A percentile compares a stretch with the other conserved stretches of the same genome.
phyloP scores from a whole-genome alignment of 2,113 vertebrate species.

The Alosa alosa region DNA sequence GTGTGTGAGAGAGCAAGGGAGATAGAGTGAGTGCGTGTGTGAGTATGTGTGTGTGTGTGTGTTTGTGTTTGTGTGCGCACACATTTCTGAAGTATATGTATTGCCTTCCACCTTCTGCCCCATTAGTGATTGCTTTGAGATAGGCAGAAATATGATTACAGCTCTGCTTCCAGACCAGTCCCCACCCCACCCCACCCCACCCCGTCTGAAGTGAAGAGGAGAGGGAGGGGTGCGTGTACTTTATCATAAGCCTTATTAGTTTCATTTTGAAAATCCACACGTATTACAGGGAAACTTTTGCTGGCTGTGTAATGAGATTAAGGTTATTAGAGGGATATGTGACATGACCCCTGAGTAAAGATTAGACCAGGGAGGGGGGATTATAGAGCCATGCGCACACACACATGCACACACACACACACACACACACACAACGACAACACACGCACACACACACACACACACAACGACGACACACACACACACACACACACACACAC shows the following conservation, averaged over 20 bases:
- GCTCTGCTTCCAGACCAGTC: neutral
- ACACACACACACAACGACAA: constrained; percentile 6
- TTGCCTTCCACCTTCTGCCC: constrained; percentile 7
- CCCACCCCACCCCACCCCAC: neutral
- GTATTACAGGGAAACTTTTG: constrained; percentile 35
- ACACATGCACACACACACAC: constrained; percentile 22
- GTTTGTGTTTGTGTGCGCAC: neutral
- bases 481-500: neutral
- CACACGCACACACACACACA: neutral
- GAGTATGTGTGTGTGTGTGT: neutral
- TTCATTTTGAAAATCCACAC: constrained; percentile 35
- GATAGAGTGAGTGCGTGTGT: neutral
- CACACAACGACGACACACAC: neutral
- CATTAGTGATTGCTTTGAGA: constrained; percentile 12
- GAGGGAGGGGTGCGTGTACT: constrained; percentile 34
- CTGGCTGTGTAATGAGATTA: constrained; percentile 45
- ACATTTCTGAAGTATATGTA: constrained; percentile 3
- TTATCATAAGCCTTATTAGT: constrained; percentile 80
- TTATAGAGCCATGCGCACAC: constrained; percentile 18
- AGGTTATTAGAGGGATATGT: constrained; percentile 46
- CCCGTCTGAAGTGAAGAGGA: neutral
- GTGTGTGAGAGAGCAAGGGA: neutral
- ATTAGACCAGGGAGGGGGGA: constrained; percentile 33
- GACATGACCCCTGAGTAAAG: constrained; percentile 38
- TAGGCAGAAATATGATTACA: constrained; percentile 8